These are phyloP conservation scores for Hemibagrus wyckioides DNA, from an alignment of 2,113 vertebrate species.

Conservation along the genomic window DNA sequence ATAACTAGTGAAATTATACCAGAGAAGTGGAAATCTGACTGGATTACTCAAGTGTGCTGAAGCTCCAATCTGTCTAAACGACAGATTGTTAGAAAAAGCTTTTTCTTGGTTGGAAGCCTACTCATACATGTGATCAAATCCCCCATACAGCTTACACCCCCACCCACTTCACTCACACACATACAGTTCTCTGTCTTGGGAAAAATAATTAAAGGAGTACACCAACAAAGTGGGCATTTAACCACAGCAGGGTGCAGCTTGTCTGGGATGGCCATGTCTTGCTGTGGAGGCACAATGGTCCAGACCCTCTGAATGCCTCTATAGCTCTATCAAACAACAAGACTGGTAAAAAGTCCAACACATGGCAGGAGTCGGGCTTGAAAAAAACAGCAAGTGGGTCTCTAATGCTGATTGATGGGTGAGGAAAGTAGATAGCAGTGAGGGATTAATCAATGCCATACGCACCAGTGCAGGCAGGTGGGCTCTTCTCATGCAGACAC, in stretches of 20 bases:
- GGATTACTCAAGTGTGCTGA: slow-evolving; percentile 37
- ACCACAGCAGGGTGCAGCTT: slow-evolving; percentile 26
- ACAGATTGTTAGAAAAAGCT: slow-evolving; percentile 42
- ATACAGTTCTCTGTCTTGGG: slow-evolving; percentile 10
- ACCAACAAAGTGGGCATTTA: slow-evolving; percentile 43
- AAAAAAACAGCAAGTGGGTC: not conserved
- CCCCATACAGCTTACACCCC: not conserved
- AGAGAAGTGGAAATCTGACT: slow-evolving; percentile 9
- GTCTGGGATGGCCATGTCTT: slow-evolving; percentile 14
- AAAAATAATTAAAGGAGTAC: slow-evolving; percentile 36
- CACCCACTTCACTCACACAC: not conserved
- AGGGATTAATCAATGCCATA: slow-evolving; percentile 56
- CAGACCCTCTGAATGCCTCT: slow-evolving; percentile 17
- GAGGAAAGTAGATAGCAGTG: slow-evolving; percentile 31
- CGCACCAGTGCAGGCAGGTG: slow-evolving; percentile 44
- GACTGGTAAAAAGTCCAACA: slow-evolving; percentile 4
- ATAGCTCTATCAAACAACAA: not conserved
- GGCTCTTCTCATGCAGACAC: slow-evolving; percentile 41
- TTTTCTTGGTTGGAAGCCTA: slow-evolving; percentile 18
- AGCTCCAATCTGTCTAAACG: slow-evolving; percentile 43
- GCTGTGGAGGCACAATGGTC: slow-evolving; percentile 21
- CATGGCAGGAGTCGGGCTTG: not conserved
- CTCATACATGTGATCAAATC: slow-evolving; percentile 13
- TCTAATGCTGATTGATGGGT: slow-evolving; percentile 55
- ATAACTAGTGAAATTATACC: slow-evolving; percentile 1